phyloP scores from a whole-genome alignment of 2,888 invertebrate genomes.

The Sinelater perroti region DNA sequence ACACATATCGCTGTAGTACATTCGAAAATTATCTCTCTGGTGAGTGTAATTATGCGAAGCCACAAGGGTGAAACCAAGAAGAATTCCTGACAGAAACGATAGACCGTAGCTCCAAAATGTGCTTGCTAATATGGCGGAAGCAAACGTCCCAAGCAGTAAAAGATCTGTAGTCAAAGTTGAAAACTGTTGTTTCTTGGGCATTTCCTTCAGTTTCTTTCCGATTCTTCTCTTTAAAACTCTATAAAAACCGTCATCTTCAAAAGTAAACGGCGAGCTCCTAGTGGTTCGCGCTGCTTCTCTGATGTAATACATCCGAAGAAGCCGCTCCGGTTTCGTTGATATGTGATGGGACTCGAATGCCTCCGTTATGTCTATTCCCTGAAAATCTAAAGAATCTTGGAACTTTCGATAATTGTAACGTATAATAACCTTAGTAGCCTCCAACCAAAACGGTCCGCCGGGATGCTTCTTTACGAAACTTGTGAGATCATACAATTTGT shows the following conservation, averaged over 20 bases:
- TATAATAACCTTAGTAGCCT: slow-evolving; percentile 74
- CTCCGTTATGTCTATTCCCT: slow-evolving; percentile 36
- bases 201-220: slow-evolving; percentile 62
- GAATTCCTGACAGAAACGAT: slow-evolving; percentile 65
- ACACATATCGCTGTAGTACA: slow-evolving; percentile 79
- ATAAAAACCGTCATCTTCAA: slow-evolving; percentile 79
- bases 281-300: slow-evolving; percentile 68
- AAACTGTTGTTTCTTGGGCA: slow-evolving; percentile 56
- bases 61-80: slow-evolving; percentile 68
- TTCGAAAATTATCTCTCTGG: slow-evolving; percentile 77
- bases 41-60: slow-evolving; percentile 82
- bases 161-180: slow-evolving; percentile 60
- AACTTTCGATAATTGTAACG: no score
- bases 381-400: slow-evolving; percentile 4
- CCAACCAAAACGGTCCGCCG: slow-evolving; percentile 82
- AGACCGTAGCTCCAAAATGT: slow-evolving; percentile 57
- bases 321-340: slow-evolving; percentile 62
- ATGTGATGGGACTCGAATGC: slow-evolving; percentile 80
- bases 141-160: slow-evolving; percentile 54
- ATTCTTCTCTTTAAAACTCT: slow-evolving; percentile 71
- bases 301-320: slow-evolving; percentile 73
- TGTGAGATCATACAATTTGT: slow-evolving; percentile 84
- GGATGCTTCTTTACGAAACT: slow-evolving; percentile 84
- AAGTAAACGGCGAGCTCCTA: slow-evolving; percentile 77
- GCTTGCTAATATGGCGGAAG: slow-evolving; percentile 52